These are phyloP conservation scores for Takifugu rubripes DNA, from an alignment of 2,797 vertebrate genomes.

Conservation along the genomic window DNA sequence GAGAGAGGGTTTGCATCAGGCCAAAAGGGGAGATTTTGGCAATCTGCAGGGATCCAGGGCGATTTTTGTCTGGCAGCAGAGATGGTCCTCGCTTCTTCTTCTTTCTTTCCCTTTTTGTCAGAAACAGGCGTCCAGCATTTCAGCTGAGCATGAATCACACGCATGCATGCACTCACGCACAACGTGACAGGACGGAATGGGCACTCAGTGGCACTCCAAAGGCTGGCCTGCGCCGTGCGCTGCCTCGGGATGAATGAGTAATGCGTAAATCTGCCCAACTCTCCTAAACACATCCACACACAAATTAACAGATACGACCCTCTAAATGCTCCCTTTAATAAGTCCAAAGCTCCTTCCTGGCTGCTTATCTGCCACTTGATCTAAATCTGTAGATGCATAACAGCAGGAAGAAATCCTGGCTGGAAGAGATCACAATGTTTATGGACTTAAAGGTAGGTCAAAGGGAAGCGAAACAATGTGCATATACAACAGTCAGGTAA, in stretches of 20 bases:
- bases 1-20: background rate
- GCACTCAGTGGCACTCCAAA: slow-evolving; percentile 52
- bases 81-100: slow-evolving; percentile 8
- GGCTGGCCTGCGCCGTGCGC: slow-evolving; percentile 34
- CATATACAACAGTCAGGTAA: no score
- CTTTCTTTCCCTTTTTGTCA: slow-evolving; percentile 12
- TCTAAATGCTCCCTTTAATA: slow-evolving; percentile 21
- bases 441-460: no score
- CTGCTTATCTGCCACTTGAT: slow-evolving; percentile 19
- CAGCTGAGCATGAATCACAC: slow-evolving; percentile 41
- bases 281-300: slow-evolving; percentile 40
- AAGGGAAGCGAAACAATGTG: no score
- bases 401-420: slow-evolving; percentile 2
- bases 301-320: slow-evolving; percentile 8
- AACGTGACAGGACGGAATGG: slow-evolving; percentile 50
- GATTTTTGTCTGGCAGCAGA: slow-evolving; percentile 12
- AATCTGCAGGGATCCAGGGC: background rate
- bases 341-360: slow-evolving; percentile 19
- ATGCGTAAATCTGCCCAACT: slow-evolving; percentile 66
- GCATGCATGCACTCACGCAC: slow-evolving; percentile 56
- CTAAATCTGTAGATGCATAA: slow-evolving; percentile 15
- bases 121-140: slow-evolving; percentile 37
- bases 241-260: slow-evolving; percentile 68
- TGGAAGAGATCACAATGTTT: no score
- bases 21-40: slow-evolving; percentile 2